Evolutionary conservation across 2,888 invertebrate genomes (phyloP).

Genomic region (Parapristionchus giblindavisi): DNA sequence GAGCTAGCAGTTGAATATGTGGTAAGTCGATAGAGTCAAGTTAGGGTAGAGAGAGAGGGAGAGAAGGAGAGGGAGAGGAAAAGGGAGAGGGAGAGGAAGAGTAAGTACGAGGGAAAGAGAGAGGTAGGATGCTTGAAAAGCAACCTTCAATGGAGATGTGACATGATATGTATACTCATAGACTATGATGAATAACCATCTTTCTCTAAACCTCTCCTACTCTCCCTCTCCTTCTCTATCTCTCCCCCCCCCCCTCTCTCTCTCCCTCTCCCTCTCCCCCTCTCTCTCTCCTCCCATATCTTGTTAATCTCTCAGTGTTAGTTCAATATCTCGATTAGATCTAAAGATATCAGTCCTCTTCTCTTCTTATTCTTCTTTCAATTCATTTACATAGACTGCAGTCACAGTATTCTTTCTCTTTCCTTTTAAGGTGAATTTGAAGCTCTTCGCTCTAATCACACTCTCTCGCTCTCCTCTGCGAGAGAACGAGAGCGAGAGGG

Average conservation of each 20-base stretch:
- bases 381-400: neutral
- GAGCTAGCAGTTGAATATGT: neutral
- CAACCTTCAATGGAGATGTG: neutral
- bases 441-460: too few species aligned
- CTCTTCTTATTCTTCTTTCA: neutral
- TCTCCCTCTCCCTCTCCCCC: neutral
- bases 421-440: too few species aligned
- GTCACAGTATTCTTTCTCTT: constrained; percentile 2
- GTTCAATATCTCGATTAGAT: neutral
- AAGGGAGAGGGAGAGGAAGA: constrained; percentile 19
- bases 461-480: too few species aligned
- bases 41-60: neutral
- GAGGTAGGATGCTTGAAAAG: constrained; percentile 29
- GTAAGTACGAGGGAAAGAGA: constrained; percentile 4
- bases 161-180: neutral
- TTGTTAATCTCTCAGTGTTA: constrained; percentile 24
- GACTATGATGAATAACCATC: constrained; percentile 15
- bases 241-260: constrained; percentile 12
- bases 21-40: neutral
- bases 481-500: too few species aligned
- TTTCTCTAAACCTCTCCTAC: neutral
- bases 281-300: constrained; percentile 7
- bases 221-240: constrained; percentile 12
- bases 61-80: constrained; percentile 1
- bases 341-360: constrained; percentile 1